Evolutionary conservation across 2,113 vertebrate genomes (phyloP).

Genomic region (Chloebia gouldiae): DNA sequence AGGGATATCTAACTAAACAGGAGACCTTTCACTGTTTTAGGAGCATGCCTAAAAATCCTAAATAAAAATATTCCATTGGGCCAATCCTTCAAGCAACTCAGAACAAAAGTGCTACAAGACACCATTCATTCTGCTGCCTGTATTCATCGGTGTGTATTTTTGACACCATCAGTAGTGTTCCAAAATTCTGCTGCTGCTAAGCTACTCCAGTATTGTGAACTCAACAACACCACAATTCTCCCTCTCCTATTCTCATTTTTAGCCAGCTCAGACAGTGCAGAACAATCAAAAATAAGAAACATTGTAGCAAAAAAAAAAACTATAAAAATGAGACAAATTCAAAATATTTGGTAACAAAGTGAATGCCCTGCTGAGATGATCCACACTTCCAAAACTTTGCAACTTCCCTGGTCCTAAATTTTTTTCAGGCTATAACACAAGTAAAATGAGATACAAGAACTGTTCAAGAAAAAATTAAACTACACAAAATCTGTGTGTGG

Average conservation of each 20-base stretch:
- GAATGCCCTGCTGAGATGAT: neutral
- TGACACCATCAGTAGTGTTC: neutral
- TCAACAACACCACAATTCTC: neutral
- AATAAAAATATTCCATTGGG: neutral
- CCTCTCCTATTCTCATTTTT: neutral
- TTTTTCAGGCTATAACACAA: neutral
- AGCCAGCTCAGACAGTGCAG: neutral
- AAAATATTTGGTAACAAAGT: neutral
- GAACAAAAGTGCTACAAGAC: neutral
- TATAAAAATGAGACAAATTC: neutral
- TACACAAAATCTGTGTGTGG: slow-evolving; percentile 22
- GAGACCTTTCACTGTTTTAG: neutral
- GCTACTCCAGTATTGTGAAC: neutral
- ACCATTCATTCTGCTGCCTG: neutral
- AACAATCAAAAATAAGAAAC: neutral
- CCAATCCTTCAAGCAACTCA: neutral
- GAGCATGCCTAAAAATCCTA: neutral
- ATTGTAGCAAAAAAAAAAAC: neutral
- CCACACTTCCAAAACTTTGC: neutral
- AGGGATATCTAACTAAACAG: neutral
- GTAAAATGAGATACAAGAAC: slow-evolving; percentile 20
- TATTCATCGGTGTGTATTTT: neutral
- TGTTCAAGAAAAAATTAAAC: slow-evolving; percentile 63
- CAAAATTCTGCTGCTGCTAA: neutral
- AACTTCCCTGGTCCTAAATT: neutral